Base-by-base conservation (phyloP, 2,113 vertebrate species). In the Engystomops pustulosus region DNA sequence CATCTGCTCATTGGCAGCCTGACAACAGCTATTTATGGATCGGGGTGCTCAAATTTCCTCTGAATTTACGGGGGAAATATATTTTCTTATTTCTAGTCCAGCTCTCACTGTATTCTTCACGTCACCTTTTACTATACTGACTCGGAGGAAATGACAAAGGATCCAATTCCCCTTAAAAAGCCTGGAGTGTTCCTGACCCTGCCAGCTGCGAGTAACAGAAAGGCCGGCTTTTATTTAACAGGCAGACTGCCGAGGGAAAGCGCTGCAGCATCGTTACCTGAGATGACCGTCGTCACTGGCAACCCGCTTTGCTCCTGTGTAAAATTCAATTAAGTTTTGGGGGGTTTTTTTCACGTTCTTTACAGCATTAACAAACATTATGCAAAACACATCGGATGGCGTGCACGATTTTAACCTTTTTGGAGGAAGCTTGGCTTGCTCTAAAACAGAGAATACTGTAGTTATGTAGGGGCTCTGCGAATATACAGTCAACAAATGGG, bases 201-300 rank as follows among this genome's bases (percentile, higher is more conserved):
- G 62, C 83, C 83, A 85, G 45, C 45, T 58, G 83, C 83, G 23
- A 58, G 20, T 44, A 79, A 34, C 75, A 79, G 47, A 69, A 62
- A 84, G 74, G 45, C 72, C 30, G 62, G 62, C 18, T 69, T 68
- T 68, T 78, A 84, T 78, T 84, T 84, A 84, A 78, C 62, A 70
- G 74, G 23, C 83, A 85, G 72, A 68, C 81, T 84, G 70, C 71
- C 47, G 49, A 85, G 65, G 25, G 62, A 67, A 55, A 30, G 23
- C 14, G 30, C 47, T 45, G 83, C 75, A 58, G 47, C 18, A 34
- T 45, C 62, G 60, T 85, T 85, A 85, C 83, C 83, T 85, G 74
- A 85, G 79, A 85, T 85, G 83, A 85, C 83, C 83, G 83, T 85
- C 30, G 83, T 79, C 83, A 79, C 12, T 41, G 62, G 75, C 65